Evolutionary conservation across 1,140 invertebrate species (phyloP).

Genomic region (Eupristina koningsbergeri): DNA sequence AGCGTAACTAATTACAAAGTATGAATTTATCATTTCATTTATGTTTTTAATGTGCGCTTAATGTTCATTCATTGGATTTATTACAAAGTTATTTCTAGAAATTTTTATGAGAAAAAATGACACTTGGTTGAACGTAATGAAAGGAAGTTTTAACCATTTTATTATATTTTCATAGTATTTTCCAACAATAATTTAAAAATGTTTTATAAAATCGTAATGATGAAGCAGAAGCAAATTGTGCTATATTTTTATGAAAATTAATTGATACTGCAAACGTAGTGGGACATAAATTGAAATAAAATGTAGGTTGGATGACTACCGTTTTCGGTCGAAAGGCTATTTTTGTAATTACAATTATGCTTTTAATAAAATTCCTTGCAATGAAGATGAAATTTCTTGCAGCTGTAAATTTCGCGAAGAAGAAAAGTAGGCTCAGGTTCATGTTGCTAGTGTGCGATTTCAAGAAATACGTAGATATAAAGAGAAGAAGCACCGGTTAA

Average conservation of each 20-base stretch:
- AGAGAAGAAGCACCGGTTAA: neutral
- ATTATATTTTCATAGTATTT: neutral
- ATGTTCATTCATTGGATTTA: neutral
- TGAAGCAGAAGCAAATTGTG: no score
- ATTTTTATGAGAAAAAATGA: neutral
- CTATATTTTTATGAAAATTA: neutral
- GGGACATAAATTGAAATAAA: neutral
- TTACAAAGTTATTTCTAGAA: neutral
- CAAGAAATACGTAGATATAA: neutral
- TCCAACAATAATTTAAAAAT: neutral
- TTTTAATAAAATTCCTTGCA: neutral
- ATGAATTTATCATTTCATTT: neutral
- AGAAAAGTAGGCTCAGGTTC: neutral
- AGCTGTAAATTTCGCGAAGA: no score
- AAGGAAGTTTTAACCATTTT: neutral
- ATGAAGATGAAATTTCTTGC: no score
- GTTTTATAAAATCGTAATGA: no score
- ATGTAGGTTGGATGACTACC: neutral
- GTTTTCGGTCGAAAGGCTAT: neutral
- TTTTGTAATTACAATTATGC: neutral
- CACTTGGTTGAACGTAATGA: neutral
- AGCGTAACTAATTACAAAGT: neutral
- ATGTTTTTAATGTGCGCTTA: neutral
- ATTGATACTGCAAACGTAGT: neutral
- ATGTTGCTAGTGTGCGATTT: no score